phyloP scores from a whole-genome alignment of 53 echinoderm and acorn worm species.

The Glandiceps talaboti region DNA sequence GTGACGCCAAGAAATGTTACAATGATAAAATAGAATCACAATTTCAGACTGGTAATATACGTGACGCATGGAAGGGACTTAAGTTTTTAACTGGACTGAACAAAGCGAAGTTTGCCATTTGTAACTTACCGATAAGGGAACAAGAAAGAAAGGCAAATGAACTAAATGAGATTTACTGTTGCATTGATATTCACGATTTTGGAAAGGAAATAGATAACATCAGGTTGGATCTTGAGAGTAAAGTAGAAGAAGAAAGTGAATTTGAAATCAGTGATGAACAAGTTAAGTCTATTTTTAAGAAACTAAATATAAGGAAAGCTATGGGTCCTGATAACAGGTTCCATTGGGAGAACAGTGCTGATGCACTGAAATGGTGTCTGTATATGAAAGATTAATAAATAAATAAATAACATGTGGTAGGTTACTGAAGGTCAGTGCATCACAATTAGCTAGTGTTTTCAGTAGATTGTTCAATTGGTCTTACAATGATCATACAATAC shows the following conservation, averaged over 20 bases:
- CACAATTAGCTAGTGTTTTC: not conserved
- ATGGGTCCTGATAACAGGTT: not conserved
- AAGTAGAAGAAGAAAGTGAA: not conserved
- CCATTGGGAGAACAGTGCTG: no score
- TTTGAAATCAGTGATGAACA: not conserved
- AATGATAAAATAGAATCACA: conserved; percentile 2
- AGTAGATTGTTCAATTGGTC: not conserved
- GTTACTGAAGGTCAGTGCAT: not conserved
- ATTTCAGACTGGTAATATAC: not conserved
- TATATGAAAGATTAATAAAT: no score
- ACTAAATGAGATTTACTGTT: not conserved
- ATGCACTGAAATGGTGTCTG: no score
- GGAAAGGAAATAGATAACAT: not conserved
- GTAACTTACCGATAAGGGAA: not conserved
- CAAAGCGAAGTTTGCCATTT: not conserved
- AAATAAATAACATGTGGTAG: not conserved
- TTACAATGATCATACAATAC: not conserved
- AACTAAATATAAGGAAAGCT: not conserved
- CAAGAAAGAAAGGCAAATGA: not conserved
- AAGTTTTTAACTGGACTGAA: not conserved
- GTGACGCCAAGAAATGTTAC: not conserved
- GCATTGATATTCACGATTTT: not conserved
- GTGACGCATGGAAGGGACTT: not conserved
- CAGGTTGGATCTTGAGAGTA: not conserved
- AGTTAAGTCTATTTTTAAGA: not conserved